Percentiles rank a stretch among this genome's conserved stretches.
phyloP scores from a whole-genome alignment of 2,797 vertebrate genomes.

The Lepidocolaptes lacrymiger region DNA sequence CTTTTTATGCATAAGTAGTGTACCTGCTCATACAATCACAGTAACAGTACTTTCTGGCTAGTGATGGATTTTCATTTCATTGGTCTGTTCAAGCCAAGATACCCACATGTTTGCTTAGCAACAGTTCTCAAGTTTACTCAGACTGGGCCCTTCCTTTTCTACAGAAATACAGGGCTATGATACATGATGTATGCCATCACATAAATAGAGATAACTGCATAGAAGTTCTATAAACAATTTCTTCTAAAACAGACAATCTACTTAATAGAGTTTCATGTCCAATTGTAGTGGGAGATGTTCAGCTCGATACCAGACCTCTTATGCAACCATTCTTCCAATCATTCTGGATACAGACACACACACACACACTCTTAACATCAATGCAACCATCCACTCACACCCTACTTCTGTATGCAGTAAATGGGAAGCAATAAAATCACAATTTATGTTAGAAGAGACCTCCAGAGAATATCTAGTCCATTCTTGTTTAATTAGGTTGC shows the following conservation, averaged over 20 bases:
- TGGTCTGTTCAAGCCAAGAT: neutral
- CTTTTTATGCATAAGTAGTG: rapidly evolving
- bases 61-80: neutral
- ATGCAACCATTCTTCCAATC: neutral
- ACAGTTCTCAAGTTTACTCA: neutral
- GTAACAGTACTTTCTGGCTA: neutral
- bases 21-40: neutral
- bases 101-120: neutral
- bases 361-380: neutral
- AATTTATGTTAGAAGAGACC: neutral
- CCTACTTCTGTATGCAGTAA: neutral
- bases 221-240: neutral
- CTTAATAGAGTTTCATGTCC: neutral
- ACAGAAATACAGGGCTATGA: neutral
- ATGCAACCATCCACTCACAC: neutral
- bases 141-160: neutral
- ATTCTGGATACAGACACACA: neutral
- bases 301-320: neutral
- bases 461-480: neutral
- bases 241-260: neutral
- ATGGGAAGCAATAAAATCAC: neutral
- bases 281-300: neutral
- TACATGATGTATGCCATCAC: too few species aligned
- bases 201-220: neutral
- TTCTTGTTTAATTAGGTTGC: neutral